Evolutionary conservation across 1,140 invertebrate species (phyloP).

Genomic region (Bombus balteatus): DNA sequence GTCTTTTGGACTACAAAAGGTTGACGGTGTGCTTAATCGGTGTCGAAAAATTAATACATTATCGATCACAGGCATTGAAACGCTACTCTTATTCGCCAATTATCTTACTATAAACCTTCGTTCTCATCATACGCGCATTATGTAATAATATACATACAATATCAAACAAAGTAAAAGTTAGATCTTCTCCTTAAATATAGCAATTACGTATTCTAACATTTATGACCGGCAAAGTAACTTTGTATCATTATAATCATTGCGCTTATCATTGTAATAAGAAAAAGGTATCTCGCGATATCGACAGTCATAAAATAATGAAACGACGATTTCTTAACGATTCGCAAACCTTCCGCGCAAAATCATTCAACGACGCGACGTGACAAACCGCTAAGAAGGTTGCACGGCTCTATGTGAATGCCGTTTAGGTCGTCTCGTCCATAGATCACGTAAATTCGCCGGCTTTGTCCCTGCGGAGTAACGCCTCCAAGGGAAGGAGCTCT

Average conservation of each 20-base stretch:
- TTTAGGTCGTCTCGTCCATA: constrained; percentile 28
- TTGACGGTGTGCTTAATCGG: neutral
- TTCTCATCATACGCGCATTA: too few relatives aligned
- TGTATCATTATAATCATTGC: too few relatives aligned
- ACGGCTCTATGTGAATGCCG: neutral
- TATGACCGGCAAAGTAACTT: too few relatives aligned
- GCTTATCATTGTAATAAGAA: too few relatives aligned
- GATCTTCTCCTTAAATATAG: too few relatives aligned
- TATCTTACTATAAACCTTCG: neutral
- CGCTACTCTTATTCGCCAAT: neutral
- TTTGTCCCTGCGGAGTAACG: constrained; percentile 39
- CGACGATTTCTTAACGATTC: neutral
- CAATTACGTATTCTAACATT: too few relatives aligned
- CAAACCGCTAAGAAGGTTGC: constrained; percentile 22
- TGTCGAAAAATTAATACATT: neutral
- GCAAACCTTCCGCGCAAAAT: too few relatives aligned
- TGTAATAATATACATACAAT: too few relatives aligned
- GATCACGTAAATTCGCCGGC: constrained; percentile 52
- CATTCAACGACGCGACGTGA: neutral
- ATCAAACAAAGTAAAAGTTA: too few relatives aligned
- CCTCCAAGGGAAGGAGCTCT: neutral
- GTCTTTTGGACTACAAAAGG: too few relatives aligned
- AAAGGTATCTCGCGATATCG: too few relatives aligned
- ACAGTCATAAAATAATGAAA: neutral
- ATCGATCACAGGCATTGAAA: neutral